These are phyloP conservation scores for Procambarus clarkii DNA, from an alignment of 1,140 invertebrate genomes.

Conservation along the genomic window DNA sequence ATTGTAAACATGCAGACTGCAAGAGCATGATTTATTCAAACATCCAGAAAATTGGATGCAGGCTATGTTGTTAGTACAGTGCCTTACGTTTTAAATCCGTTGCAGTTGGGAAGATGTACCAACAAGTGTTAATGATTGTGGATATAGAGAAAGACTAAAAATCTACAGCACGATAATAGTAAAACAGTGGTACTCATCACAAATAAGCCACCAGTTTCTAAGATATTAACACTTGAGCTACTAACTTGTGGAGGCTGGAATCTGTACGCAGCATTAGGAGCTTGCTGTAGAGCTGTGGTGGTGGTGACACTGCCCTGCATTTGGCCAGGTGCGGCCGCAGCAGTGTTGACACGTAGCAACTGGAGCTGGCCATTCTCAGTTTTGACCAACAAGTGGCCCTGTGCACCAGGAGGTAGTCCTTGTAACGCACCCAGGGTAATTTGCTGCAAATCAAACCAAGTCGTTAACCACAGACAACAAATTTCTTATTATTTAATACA, in stretches of 20 bases:
- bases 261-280: slow-evolving; percentile 63
- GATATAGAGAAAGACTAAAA: no score
- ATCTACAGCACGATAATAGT: no score
- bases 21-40: no score
- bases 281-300: slow-evolving; percentile 51
- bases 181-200: no score
- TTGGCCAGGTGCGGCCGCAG: slow-evolving; percentile 51
- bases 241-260: slow-evolving; percentile 69
- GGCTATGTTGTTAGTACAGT: no score
- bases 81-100: no score
- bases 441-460: slow-evolving; percentile 77
- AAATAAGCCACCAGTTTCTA: neutral
- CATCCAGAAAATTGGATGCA: no score
- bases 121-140: no score
- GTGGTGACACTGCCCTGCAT: slow-evolving; percentile 43
- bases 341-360: slow-evolving; percentile 84
- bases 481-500: no score
- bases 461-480: no score
- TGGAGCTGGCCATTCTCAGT: slow-evolving; percentile 97
- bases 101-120: no score
- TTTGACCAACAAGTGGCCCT: slow-evolving; percentile 91
- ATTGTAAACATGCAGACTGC: no score
- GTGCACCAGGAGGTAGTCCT: slow-evolving; percentile 87
- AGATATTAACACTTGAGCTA: neutral
- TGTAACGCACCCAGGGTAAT: slow-evolving; percentile 90